Evolutionary conservation across 2,797 vertebrate genomes (phyloP), one percentile per base, ranked within the genome.

Genomic region (Typhlichthys eigenmanni): DNA sequence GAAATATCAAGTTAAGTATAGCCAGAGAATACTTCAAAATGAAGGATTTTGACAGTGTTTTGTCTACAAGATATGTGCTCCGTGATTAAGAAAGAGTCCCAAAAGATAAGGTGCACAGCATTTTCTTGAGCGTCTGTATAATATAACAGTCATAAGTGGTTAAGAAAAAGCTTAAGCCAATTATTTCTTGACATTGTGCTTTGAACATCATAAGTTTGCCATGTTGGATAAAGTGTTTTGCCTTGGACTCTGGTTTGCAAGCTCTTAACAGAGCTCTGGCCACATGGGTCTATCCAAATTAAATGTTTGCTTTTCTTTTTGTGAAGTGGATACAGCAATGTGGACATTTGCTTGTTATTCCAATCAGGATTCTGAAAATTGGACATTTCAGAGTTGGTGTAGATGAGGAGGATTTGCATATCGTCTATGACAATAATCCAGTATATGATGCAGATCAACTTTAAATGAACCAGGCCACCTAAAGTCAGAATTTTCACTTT

Each of bases 291-390:
- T 68, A 61, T 90, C 85, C 89, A 91, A 89, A 52, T 84, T 67
- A 82, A 88, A 91, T 88, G 86, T 91, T 91, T 87, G 75, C 72
- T 81, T 82, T 87, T 75, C 69, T 55, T 60, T 64, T 83, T 68
- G 61, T 80, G 71, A 71, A 65, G 67, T 66, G 73, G 64, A 65
- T 78, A 60, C 51, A 5, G 43, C 38, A 62, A 71, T 51, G 74
- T 53, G 71, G 73, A 88, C 70, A 62, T 78, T 68, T 75, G 71
- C 71, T 88, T 87, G 62, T 83, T 89, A 75, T 87, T 74, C 70
- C 32, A 55, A 71, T 80, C 71, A 78, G 71, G 81, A 75, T 72
- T 72, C 72, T 69, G 58, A 71, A 86, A 82, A 85, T 77, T 43
- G 8, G 13, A 76, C 72, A 75, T 81, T 77, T 80, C 62, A 57